Evolutionary conservation across 2,797 vertebrate genomes (phyloP), one percentile per base, ranked within the genome.

Genomic region (Crocodylus rhombifer): DNA sequence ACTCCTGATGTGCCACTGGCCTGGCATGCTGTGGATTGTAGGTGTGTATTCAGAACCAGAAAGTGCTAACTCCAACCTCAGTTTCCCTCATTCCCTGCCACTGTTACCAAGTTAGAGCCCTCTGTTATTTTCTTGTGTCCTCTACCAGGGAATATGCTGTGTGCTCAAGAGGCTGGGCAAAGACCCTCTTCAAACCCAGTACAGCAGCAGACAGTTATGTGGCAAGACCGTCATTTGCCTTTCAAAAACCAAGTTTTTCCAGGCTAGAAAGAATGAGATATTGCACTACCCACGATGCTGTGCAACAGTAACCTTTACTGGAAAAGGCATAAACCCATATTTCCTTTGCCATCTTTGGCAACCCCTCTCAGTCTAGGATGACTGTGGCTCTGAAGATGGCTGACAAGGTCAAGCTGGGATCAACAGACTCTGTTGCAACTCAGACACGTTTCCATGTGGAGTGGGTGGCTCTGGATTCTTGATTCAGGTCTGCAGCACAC

Each of bases 141-240:
- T 71, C 36, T 18, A 33, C 23, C 30, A 14, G 33, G 21, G 77
- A 51, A 18, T 2, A 21, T 2, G 25, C 36, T 16, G 23, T 7
- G 25, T 14, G 51, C 78, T 30, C 57, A 65, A 28, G 20, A 51
- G 63, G 21, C 14, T 36, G 5, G 58, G 16, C 36, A 58, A 2
- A 0, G 11, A 64, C 20, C 56, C 25, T 57, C 36, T 3, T 15
- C 78, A 55, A 17, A 4, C 14, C 5, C 0, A 0, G 51, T 51
- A 60, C 28, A 14, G 16, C 79, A 73, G 73, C 14, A 30, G 64
- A 30, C 16, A 30, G n/a, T 4, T 2, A 15, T 14, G 25, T 1
- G 5, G 56, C 10, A 7, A 30, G 6, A 14, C 13, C 28, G 1
- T 21, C 30, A 33, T 15, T 11, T 23, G 60, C 5, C 21, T 33